Percentiles rank a stretch among this genome's conserved stretches.
These are phyloP conservation scores for Cephus cinctus DNA, from an alignment of 1,140 invertebrate species.

Conservation along the genomic window DNA sequence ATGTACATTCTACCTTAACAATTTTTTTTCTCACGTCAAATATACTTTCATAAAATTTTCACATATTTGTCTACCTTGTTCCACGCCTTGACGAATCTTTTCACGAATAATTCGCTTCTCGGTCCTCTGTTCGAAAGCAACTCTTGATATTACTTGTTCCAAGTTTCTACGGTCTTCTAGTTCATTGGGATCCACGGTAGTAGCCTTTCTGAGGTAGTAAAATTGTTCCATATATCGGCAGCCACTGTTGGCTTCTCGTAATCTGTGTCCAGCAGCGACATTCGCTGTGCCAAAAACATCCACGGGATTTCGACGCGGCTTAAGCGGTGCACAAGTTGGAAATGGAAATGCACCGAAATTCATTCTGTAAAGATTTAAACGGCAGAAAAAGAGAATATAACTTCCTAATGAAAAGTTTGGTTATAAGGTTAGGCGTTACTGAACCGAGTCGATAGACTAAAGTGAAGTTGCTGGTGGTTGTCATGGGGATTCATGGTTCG, in stretches of 20 bases:
- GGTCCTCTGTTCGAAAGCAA: constrained; percentile 25
- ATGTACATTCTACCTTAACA: no score
- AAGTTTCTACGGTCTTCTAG: not conserved
- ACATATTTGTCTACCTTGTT: constrained; percentile 18
- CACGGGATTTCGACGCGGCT: constrained; percentile 6
- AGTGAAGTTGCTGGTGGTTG: no score
- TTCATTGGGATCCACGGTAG: not conserved
- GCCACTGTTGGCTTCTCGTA: constrained; percentile 13
- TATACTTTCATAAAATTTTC: no score
- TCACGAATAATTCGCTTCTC: constrained; percentile 22
- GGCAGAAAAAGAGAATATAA: no score
- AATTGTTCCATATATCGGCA: constrained; percentile 6
- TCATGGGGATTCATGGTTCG: no score
- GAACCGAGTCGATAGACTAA: no score
- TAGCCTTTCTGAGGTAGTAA: not conserved
- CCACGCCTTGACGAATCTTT: constrained; percentile 18
- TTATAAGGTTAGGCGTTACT: no score
- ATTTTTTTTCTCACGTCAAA: no score
- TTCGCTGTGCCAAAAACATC: constrained; percentile 23
- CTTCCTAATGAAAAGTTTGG: no score
- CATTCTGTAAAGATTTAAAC: no score
- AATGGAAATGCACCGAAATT: constrained; percentile 1
- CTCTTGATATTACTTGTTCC: constrained; percentile 20
- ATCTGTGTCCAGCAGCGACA: constrained; percentile 22
- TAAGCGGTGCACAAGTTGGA: not conserved